phyloP scores from a whole-genome alignment of 2,888 invertebrate genomes.

The Lycophotia porphyrea region DNA sequence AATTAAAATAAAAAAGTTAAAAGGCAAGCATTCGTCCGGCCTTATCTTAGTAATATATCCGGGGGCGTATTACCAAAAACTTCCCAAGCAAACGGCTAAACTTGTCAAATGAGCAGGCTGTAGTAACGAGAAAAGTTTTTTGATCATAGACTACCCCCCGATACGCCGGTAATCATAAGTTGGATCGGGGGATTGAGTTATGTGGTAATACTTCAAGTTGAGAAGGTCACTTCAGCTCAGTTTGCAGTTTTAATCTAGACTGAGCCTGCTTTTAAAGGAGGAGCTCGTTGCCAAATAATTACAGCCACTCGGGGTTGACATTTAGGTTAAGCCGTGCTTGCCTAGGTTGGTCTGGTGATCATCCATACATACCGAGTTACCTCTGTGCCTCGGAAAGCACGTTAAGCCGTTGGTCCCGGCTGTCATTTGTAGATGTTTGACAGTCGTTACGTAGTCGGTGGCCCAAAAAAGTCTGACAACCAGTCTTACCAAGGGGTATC shows the following conservation, averaged over 20 bases:
- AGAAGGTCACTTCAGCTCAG: constrained; percentile 48
- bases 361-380: too few relatives aligned
- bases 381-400: too few relatives aligned
- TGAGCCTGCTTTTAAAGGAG: neutral
- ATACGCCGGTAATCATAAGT: constrained; percentile 75
- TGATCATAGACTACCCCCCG: constrained; percentile 77
- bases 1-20: constrained; percentile 61
- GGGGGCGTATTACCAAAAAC: constrained; percentile 67
- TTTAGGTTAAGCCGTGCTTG: too few relatives aligned
- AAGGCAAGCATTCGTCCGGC: constrained; percentile 41
- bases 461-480: too few relatives aligned
- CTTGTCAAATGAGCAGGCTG: constrained; percentile 81
- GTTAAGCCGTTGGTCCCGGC: too few relatives aligned
- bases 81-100: constrained; percentile 71
- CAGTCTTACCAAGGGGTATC: too few relatives aligned
- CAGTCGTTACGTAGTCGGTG: too few relatives aligned
- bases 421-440: too few relatives aligned
- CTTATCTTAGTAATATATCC: constrained; percentile 67
- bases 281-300: too few relatives aligned
- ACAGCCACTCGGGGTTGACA: too few relatives aligned
- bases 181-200: constrained; percentile 77
- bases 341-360: too few relatives aligned
- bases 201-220: constrained; percentile 59
- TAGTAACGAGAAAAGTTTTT: constrained; percentile 85
- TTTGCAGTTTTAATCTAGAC: constrained; percentile 55